Conservation (phyloP, 2,113 vertebrate genomes). For the Tachysurus fulvidraco region DNA sequence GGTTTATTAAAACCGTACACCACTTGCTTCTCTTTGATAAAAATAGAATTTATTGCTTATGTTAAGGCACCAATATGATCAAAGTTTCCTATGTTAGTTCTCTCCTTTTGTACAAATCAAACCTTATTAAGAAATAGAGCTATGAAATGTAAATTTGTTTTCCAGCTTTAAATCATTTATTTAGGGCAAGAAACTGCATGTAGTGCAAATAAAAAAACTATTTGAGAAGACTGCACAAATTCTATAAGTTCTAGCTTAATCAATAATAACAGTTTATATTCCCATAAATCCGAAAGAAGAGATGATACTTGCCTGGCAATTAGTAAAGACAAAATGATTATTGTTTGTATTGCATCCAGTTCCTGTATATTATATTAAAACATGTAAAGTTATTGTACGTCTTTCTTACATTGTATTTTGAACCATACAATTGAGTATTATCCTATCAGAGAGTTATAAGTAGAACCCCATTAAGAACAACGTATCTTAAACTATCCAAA, state of each 20-base stretch:
- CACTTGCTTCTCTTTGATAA: constrained; percentile 36
- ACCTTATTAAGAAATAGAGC: constrained; percentile 3
- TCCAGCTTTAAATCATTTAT: constrained; percentile 48
- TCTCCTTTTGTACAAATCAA: neutral
- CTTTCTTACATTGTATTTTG: neutral
- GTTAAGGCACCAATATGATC: neutral
- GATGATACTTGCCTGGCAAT: neutral
- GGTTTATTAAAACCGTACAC: constrained; percentile 13
- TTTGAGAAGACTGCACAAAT: neutral
- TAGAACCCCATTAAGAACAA: neutral
- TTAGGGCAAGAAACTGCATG: constrained; percentile 50
- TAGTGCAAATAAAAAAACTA: constrained; percentile 49
- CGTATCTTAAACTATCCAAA: too few species aligned
- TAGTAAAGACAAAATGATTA: neutral
- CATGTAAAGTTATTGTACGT: neutral
- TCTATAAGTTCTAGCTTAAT: neutral
- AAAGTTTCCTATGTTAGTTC: neutral
- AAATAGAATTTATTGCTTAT: constrained; percentile 13
- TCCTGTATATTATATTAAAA: neutral
- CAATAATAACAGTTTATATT: neutral
- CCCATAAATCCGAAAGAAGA: neutral
- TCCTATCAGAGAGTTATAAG: neutral
- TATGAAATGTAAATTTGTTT: constrained; percentile 49
- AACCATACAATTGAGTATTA: neutral
- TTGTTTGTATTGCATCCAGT: neutral